Conservation (phyloP, 92 coral and sea anemone genomes). For the Zoanthus gigantus region DNA sequence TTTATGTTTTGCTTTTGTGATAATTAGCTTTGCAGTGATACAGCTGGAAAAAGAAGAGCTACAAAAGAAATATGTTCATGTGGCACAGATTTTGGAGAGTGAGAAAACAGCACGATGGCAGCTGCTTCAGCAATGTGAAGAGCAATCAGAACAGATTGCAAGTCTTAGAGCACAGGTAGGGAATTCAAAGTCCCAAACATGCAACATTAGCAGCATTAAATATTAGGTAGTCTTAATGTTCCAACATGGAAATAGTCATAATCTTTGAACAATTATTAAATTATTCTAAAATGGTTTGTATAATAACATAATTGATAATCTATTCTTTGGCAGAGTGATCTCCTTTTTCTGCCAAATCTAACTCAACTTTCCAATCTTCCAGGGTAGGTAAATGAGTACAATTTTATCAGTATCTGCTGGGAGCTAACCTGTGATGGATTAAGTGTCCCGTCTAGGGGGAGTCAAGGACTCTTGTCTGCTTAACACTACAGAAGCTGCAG, state of each 20-base stretch:
- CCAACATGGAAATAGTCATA: not conserved
- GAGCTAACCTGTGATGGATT: no score
- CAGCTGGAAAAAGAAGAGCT: constrained; percentile 84
- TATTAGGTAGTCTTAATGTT: not conserved
- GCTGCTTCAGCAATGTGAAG: constrained; percentile 90
- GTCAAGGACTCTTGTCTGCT: no score
- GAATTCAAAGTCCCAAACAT: not conserved
- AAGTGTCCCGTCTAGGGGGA: no score
- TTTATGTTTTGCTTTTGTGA: no score
- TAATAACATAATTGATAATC: no score
- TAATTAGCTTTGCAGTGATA: constrained; percentile 80
- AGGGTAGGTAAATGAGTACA: no score
- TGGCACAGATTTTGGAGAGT: constrained; percentile 87
- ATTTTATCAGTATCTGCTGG: no score
- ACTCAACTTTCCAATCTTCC: not conserved
- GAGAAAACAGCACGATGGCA: constrained; percentile 96
- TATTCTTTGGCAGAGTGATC: no score
- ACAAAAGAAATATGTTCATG: constrained; percentile 81
- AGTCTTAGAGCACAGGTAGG: constrained; percentile 80
- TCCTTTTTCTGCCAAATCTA: no score
- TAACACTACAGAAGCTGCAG: no score
- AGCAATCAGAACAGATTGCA: constrained; percentile 79
- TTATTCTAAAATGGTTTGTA: no score
- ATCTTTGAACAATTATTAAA: not conserved
- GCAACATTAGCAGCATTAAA: not conserved